phyloP scores from a whole-genome alignment of 1,140 invertebrate species.

The Drosophila bifasciata region DNA sequence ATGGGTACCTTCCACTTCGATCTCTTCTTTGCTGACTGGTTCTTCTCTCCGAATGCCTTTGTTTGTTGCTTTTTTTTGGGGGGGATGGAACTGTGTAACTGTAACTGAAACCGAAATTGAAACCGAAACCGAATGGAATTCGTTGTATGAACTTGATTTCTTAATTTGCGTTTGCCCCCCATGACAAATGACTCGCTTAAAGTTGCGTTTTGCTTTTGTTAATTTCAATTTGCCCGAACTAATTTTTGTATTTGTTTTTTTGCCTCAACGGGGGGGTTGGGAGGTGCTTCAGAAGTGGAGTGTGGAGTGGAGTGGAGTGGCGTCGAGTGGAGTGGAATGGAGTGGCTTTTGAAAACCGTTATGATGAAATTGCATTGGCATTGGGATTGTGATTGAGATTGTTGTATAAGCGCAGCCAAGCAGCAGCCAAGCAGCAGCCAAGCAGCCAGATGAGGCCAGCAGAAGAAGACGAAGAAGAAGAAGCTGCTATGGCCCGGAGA shows the following conservation, averaged over 20 bases:
- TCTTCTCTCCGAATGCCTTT: neutral
- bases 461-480: constrained; percentile 7
- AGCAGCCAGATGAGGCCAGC: neutral
- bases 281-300: neutral
- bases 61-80: neutral
- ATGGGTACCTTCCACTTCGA: neutral
- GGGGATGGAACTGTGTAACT: constrained; percentile 2
- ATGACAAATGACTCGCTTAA: constrained; percentile 63
- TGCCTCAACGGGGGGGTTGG: constrained; percentile 1
- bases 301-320: neutral
- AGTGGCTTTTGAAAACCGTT: constrained; percentile 32
- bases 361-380: constrained; percentile 56
- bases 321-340: neutral
- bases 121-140: constrained; percentile 66
- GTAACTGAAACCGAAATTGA: constrained; percentile 53
- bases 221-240: constrained; percentile 74
- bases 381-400: constrained; percentile 14
- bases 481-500: neutral
- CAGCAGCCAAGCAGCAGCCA: neutral
- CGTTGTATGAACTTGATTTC: constrained; percentile 74
- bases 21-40: no score
- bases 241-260: constrained; percentile 54
- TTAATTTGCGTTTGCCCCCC: constrained; percentile 63
- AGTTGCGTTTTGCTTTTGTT: constrained; percentile 18
- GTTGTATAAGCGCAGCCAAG: constrained; percentile 46